Evolutionary conservation across 2,888 invertebrate genomes (phyloP), one percentile per base, ranked within the genome.

Genomic region (Germaria angustata): DNA sequence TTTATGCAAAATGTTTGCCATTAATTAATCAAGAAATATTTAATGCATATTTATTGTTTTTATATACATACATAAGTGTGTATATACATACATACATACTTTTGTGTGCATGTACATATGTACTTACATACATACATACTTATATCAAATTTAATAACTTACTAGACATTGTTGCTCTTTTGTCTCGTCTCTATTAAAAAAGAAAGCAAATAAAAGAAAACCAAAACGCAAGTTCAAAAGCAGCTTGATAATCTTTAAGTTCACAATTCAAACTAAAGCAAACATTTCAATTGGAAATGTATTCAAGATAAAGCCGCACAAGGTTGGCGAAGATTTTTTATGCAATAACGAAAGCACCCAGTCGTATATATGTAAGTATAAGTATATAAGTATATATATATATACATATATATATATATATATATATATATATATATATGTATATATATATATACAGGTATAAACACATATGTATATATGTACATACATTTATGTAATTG

Each of bases 131-230:
- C 28, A 28, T 5, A 28, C 6, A 6, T 28, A 28, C 6, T 3
- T 28, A 9, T 5, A 65, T 75, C 2, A 44, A 51, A 41, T 65
- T 36, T 9, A 44, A 32, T 20, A 53, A 73, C 79, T 1, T 73
- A 80, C 79, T 53, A 11, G 79, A 73, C 79, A 80, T 80, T 72
- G 11, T 65, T 34, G 2, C 39, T 17, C 24, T 63, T 69, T 8
- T n/a, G n/a, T n/a, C n/a, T 36, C 32, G 24, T 20, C 22, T 2
- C 2, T 55, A 32, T 20, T n/a, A 9, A 41, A 13, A 39, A 36
- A 28, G n/a, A 36, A 68, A 11, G n/a, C 15, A 61, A 46, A 36
- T 20, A 6, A 34, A 28, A n/a, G 2, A 13, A 51, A 65, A 20
- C n/a, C n/a, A n/a, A 49, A 66, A 36, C 32, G 39, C 32, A n/a